These are phyloP conservation scores for Sebastes goodei DNA, from an alignment of 2,797 vertebrate genomes.

Conservation along the genomic window DNA sequence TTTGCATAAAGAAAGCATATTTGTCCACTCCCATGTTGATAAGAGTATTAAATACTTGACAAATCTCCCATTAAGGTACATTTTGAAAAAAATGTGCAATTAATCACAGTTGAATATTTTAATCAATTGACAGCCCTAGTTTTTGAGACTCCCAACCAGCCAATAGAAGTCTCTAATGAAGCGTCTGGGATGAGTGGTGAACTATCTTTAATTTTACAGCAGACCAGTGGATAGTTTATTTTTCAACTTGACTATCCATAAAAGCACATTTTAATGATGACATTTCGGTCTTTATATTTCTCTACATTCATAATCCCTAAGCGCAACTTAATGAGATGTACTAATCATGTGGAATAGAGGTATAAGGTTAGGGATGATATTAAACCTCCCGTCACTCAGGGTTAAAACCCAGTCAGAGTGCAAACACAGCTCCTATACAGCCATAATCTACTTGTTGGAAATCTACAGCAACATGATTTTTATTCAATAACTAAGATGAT, in stretches of 20 bases:
- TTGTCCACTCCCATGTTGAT: too few relatives aligned
- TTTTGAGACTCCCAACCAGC: background rate
- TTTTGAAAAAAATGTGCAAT: too few relatives aligned
- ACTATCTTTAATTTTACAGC: background rate
- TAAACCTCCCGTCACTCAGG: slow-evolving; percentile 9
- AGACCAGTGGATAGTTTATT: background rate
- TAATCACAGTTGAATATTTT: too few relatives aligned
- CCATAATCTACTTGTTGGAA: slow-evolving; percentile 68
- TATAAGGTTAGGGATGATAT: slow-evolving; percentile 17
- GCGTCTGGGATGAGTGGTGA: background rate
- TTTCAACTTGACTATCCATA: slow-evolving; percentile 8
- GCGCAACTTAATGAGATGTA: slow-evolving; percentile 22
- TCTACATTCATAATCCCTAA: slow-evolving; percentile 32
- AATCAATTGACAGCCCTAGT: too few relatives aligned
- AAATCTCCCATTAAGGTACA: too few relatives aligned
- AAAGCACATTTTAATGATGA: slow-evolving; percentile 14
- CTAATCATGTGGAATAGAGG: slow-evolving; percentile 29
- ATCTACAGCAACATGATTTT: slow-evolving; percentile 63
- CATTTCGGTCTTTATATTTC: slow-evolving; percentile 15
- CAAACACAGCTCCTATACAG: slow-evolving; percentile 32
- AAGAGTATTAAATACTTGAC: too few relatives aligned
- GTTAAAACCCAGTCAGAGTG: slow-evolving; percentile 53
- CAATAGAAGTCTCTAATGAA: background rate
- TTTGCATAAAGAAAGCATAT: too few relatives aligned
- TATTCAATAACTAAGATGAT: slow-evolving; percentile 71